Base-by-base conservation (phyloP, 2,113 vertebrate genomes). In the Tachysurus vachellii region DNA sequence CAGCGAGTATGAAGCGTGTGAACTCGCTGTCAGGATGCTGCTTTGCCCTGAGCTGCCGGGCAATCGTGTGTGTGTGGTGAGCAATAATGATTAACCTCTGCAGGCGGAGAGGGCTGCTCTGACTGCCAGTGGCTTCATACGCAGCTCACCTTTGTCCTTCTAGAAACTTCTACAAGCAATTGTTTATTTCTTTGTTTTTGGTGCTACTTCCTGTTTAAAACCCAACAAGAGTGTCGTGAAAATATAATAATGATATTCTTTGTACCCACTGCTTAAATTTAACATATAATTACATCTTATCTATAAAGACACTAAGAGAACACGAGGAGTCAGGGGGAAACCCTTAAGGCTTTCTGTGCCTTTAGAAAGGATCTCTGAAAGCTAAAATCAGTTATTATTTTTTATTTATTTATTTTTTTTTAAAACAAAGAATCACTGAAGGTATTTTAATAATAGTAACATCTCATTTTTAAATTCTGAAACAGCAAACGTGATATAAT, bases 11-110 rank as follows among this genome's bases (percentile, higher is more conserved):
- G 80, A 90, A 83, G 80, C 64, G 36, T 86, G 79, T 89, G 89
- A 90, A 89, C 82, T 50, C 54, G 50, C 66, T 88, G 87, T 86
- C 90, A 87, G 87, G 80, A 68, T 76, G 75, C 36, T 61, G 50
- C 83, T 81, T 56, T 85, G 83, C 83, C 61, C 85, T 82, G 83
- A 77, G 87, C 77, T 83, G 77, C 61, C 23, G 79, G 42, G 71
- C 62, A 62, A 57, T 73, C 61, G 64, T 62, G 82, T 82, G 79
- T 44, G 50, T 36, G 79, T 88, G 85, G 82, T 90, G 84, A 88
- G 87, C 87, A 84, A 88, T 88, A 71, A 86, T 80, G 80, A 84
- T 88, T 88, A 86, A 80, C 84, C 89, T 86, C 82, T 23, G 59
- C n/a, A 23, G 50, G 42, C 47, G 47, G 21, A 54, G 14, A 44